These are phyloP conservation scores for Chamaetylas fuelleborni DNA, from an alignment of 2,113 vertebrate genomes.

Conservation along the genomic window DNA sequence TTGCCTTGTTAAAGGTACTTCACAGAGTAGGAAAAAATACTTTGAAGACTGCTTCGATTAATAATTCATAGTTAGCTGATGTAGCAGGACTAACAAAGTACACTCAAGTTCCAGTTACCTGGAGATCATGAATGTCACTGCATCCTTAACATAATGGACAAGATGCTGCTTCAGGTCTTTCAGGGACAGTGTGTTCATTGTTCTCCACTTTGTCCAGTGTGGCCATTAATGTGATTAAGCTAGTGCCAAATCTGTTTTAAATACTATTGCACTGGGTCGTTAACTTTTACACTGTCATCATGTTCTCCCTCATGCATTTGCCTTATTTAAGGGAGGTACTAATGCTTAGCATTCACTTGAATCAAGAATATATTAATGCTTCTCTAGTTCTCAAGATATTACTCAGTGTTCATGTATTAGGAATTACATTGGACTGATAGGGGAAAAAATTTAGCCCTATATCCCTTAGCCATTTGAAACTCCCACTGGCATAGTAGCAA, in stretches of 20 bases:
- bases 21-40: not conserved
- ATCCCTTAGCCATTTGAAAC: not conserved
- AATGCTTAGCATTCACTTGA: not conserved
- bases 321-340: constrained; percentile 18
- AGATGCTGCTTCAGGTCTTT: constrained; percentile 37
- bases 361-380: not conserved
- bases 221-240: constrained; percentile 61
- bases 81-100: constrained; percentile 1
- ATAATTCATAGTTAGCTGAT: constrained; percentile 29
- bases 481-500: not conserved
- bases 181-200: constrained; percentile 29
- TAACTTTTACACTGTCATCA: constrained; percentile 51
- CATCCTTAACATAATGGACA: constrained; percentile 2
- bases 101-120: not conserved
- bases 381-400: not conserved
- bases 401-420: not conserved
- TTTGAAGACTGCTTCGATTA: not conserved
- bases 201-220: constrained; percentile 33
- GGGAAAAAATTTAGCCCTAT: not conserved
- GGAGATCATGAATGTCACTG: constrained; percentile 32
- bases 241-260: constrained; percentile 38
- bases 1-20: not conserved
- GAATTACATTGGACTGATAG: not conserved
- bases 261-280: constrained; percentile 15
- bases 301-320: constrained; percentile 38